A percentile compares a stretch with the other conserved stretches of the same genome.
phyloP scores from a whole-genome alignment of 2,797 vertebrate genomes.

The Siniperca obscura region DNA sequence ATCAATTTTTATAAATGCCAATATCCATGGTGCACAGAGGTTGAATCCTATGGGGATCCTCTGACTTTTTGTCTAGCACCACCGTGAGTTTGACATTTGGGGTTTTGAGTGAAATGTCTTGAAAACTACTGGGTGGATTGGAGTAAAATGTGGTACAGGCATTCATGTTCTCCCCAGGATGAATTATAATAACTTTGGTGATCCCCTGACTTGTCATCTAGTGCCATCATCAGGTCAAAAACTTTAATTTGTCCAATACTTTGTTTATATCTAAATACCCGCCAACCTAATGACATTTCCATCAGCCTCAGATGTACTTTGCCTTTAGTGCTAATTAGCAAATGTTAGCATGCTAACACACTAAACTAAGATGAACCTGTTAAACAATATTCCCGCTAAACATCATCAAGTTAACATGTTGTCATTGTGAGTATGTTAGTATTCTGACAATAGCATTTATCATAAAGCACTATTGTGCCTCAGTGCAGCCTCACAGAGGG shows the following conservation, averaged over 20 bases:
- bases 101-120: neutral
- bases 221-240: neutral
- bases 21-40: neutral
- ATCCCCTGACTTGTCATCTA: neutral
- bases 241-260: neutral
- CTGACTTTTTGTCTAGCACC: neutral
- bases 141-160: neutral
- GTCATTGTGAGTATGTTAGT: neutral
- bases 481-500: neutral
- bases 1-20: too few relatives aligned
- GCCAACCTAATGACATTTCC: neutral
- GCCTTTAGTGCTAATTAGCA: neutral
- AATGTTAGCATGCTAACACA: neutral
- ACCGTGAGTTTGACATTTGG: neutral
- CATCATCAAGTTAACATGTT: too few relatives aligned
- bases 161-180: neutral
- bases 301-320: neutral
- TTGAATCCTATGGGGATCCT: neutral
- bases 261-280: neutral
- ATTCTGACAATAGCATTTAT: neutral
- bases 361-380: too few relatives aligned
- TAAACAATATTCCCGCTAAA: too few relatives aligned
- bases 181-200: neutral
- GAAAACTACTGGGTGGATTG: neutral
- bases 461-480: neutral